Evolutionary conservation across 2,113 vertebrate species (phyloP), one percentile per base, ranked within the genome.

Genomic region (Helogale parvula): DNA sequence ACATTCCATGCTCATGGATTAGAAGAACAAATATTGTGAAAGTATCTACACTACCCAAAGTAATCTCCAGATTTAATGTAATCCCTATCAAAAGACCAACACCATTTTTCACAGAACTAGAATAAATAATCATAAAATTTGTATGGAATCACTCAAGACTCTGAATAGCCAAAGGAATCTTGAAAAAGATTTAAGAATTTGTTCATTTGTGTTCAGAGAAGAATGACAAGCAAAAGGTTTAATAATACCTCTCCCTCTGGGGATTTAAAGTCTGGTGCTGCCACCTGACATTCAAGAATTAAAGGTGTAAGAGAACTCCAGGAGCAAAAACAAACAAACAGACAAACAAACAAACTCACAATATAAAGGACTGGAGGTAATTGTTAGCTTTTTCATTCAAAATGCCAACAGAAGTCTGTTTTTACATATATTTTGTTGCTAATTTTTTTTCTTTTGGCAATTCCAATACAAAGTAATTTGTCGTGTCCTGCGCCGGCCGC

Each of bases 351-450:
- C 57, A 60, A 23, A 60, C 2, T 21, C 85, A 81, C 90, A 82
- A 52, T 57, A 65, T 11, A 85, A 74, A 90, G 79, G 84, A 77
- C 71, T 77, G 68, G 92, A 88, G 81, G 87, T 91, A 17, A 94
- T 81, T 50, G 74, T 88, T 97, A 98, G 96, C 89, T 94, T 57
- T 98, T 97, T 98, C 97, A 95, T 98, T 96, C 98, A 98, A 97
- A 98, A 98, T 54, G 5, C 96, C 83, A 97, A 97, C 98, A 98
- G 97, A 98, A 98, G 89, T 98, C 98, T 98, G 77, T 99, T 99
- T 99, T 99, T 98, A 99, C 99, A 99, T 99, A 99, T 95, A 99
- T 98, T 98, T 99, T 98, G 98, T 98, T 98, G 98, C 98, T 98
- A 98, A 23, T 8, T 60, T 99, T 99, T 97, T 99, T 98, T 50